phyloP scores from a whole-genome alignment of 2,888 invertebrate species.

The Dasypogon diadema region DNA sequence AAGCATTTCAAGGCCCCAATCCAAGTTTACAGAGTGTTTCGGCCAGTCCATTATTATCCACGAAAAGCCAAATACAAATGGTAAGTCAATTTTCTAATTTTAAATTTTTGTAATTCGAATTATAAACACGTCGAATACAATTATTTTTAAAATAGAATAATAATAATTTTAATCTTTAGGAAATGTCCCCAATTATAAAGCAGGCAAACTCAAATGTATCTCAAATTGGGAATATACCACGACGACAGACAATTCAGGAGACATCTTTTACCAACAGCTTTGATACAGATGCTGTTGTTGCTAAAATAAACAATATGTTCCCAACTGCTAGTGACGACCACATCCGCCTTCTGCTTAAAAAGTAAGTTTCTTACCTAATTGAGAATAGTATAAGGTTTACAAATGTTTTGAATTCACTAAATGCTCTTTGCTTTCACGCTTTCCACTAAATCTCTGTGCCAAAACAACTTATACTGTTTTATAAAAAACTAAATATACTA shows the following conservation, averaged over 20 bases:
- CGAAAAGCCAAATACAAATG: constrained; percentile 61
- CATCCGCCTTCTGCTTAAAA: constrained; percentile 86
- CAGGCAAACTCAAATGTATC: constrained; percentile 60
- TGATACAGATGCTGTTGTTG: constrained; percentile 80
- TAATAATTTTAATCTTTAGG: constrained; percentile 62
- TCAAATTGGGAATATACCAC: constrained; percentile 62
- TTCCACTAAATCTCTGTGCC: constrained; percentile 45
- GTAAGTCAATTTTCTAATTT: constrained; percentile 56
- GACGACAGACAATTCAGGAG: constrained; percentile 70
- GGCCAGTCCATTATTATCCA: constrained; percentile 66
- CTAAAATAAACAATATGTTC: constrained; percentile 88
- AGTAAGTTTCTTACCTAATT: constrained; percentile 74
- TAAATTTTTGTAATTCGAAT: no score
- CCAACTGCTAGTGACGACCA: constrained; percentile 92
- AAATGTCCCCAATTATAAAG: constrained; percentile 66
- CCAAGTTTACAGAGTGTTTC: constrained; percentile 65
- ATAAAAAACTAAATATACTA: constrained; percentile 31
- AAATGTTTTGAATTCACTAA: constrained; percentile 39
- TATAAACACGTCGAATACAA: no score
- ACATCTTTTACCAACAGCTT: constrained; percentile 74
- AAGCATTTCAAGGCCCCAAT: constrained; percentile 71
- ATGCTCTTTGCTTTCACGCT: constrained; percentile 56
- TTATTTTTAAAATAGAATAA: no score
- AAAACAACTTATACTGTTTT: constrained; percentile 36
- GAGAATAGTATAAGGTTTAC: background rate